Conservation (phyloP, 2,797 vertebrate species). For the Catostomus latipinnis region DNA sequence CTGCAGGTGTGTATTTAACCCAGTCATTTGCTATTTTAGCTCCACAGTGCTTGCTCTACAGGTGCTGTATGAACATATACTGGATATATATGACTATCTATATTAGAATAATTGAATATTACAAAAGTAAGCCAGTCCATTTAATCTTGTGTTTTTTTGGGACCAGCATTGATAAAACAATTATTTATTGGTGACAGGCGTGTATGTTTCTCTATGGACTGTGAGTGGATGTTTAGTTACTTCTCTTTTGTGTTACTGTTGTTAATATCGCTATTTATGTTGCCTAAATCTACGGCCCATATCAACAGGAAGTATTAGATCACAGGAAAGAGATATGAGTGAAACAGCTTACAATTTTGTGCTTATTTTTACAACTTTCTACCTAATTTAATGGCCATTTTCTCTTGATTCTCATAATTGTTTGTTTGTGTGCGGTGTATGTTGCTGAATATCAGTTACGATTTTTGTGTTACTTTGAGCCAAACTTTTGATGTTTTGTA, state of each 20-base stretch:
- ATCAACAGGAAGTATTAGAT: constrained; percentile 25
- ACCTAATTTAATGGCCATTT: not conserved
- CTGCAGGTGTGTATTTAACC: constrained; percentile 15
- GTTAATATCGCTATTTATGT: constrained; percentile 13
- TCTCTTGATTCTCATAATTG: not conserved
- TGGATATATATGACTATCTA: constrained; percentile 36
- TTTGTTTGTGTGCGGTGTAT: constrained; percentile 22
- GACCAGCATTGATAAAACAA: constrained; percentile 52
- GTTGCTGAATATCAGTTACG: constrained; percentile 21
- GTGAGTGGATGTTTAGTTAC: constrained; percentile 39
- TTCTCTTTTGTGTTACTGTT: constrained; percentile 7
- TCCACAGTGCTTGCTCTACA: constrained; percentile 36
- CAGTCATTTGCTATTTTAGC: constrained; percentile 32
- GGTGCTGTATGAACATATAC: constrained; percentile 49
- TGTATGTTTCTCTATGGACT: constrained; percentile 36
- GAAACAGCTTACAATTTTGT: not conserved
- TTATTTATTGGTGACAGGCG: constrained; percentile 43
- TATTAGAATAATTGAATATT: constrained; percentile 30
- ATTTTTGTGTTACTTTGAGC: constrained; percentile 27
- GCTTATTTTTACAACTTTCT: constrained; percentile 11
- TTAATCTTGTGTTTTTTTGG: constrained; percentile 22
- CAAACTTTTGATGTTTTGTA: constrained; percentile 53
- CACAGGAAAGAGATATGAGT: not conserved
- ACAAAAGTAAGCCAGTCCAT: not conserved
- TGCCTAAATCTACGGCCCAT: constrained; percentile 26